Evolutionary conservation across 2,113 vertebrate genomes (phyloP).

Genomic region (Apus apus): DNA sequence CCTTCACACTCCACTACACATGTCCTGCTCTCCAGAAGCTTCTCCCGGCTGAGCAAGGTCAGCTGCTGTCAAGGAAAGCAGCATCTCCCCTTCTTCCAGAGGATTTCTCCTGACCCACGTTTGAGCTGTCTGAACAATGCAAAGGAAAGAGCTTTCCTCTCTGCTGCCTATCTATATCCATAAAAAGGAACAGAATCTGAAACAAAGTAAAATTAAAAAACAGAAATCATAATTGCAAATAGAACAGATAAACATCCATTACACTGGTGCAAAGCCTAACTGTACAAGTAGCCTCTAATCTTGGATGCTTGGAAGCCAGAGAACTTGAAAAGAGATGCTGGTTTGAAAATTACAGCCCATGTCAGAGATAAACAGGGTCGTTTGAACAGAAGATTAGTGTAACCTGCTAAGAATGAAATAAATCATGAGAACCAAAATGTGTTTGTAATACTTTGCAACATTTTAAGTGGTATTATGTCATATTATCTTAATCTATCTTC

Average conservation of each 20-base stretch:
- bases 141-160: not conserved
- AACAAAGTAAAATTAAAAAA: no score
- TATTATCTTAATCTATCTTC: not conserved
- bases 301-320: not conserved
- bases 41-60: conserved; percentile 2
- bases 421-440: not conserved
- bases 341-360: conserved; percentile 34
- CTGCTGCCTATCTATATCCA: not conserved
- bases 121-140: not conserved
- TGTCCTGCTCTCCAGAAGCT: not conserved
- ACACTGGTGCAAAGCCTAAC: not conserved
- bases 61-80: not conserved
- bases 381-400: conserved; percentile 9
- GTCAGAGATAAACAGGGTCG: not conserved
- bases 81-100: not conserved
- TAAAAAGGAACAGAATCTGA: not conserved
- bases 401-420: conserved; percentile 9
- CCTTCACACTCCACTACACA: not conserved
- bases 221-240: not conserved
- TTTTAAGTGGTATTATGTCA: not conserved
- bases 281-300: not conserved
- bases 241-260: not conserved
- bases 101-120: not conserved
- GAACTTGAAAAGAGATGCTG: not conserved
- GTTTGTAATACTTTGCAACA: not conserved